Evolutionary conservation across 2,113 vertebrate species (phyloP).

Genomic region (Sinocyclocheilus anshuiensis): DNA sequence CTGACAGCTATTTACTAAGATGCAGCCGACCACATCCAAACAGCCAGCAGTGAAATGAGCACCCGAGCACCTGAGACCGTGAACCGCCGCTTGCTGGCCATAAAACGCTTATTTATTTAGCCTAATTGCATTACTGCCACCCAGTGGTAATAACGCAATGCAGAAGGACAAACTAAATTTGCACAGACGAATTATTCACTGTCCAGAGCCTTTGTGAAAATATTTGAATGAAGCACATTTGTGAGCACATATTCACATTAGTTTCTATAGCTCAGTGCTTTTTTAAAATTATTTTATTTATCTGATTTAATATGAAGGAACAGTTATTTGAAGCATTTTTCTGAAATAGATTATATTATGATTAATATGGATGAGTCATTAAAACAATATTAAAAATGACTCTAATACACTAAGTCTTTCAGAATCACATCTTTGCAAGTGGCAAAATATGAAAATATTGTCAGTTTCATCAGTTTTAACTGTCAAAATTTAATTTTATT

Average conservation of each 20-base stretch:
- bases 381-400: neutral
- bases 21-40: slow-evolving; percentile 54
- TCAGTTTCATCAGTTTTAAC: neutral
- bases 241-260: neutral
- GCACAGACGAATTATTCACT: neutral
- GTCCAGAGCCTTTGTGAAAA: neutral
- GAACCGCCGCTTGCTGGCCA: slow-evolving; percentile 55
- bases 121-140: slow-evolving; percentile 60
- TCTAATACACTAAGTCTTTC: neutral
- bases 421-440: neutral
- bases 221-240: neutral
- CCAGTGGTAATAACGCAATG: slow-evolving; percentile 53
- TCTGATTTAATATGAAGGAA: neutral
- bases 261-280: neutral
- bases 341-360: neutral
- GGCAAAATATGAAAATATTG: neutral
- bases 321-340: neutral
- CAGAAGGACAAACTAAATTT: neutral
- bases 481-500: neutral
- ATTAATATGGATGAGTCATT: neutral
- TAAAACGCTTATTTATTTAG: neutral
- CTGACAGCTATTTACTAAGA: slow-evolving; percentile 57
- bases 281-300: neutral
- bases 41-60: slow-evolving; percentile 49
- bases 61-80: slow-evolving; percentile 35